Base-by-base conservation (phyloP, 2,113 vertebrate species). In the Xiphophorus hellerii region DNA sequence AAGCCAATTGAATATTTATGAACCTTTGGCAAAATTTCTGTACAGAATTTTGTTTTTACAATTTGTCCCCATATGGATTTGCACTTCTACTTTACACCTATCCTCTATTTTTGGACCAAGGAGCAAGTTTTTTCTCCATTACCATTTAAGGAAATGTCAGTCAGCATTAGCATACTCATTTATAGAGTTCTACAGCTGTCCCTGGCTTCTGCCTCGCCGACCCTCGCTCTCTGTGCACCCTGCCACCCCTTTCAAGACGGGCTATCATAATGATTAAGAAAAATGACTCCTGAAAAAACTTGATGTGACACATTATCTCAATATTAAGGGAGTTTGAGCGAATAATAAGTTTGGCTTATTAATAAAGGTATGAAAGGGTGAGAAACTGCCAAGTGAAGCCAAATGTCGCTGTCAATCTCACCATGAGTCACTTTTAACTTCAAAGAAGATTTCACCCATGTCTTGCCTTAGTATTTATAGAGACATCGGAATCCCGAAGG, bases 131-230 rank as follows among this genome's bases (percentile, higher is more conserved):
- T 84, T 73, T 35, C 81, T 74, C 77, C 75, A 66, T 62, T 42
- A 29, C 84, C 51, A 69, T 82, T 90, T 73, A 89, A 92, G 87
- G 66, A 92, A 92, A 90, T 88, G 92, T 91, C 92, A 93, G 76
- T 93, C 90, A 90, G 88, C 86, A 93, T 94, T 93, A 94, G 85
- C 84, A 89, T 87, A 83, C 83, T 91, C 87, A 92, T 94, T 93
- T 93, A 89, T 87, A 86, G 77, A 86, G 80, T 60, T 80, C 71
- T 84, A 81, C 84, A 74, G 83, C 81, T 76, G 80, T 87, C 83
- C 78, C 79, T 30, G 77, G 71, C 79, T 67, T 80, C 83, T 69
- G 62, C 89, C 82, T 78, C 58, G 2, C 39, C 54, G 77, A 86
- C 88, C 90, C 90, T 4, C 66, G 29, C 82, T 84, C 86, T 68